Percentiles rank a stretch among this genome's conserved stretches.
Conservation (phyloP, 2,797 vertebrate genomes). For the Gallinago nigripennis region DNA sequence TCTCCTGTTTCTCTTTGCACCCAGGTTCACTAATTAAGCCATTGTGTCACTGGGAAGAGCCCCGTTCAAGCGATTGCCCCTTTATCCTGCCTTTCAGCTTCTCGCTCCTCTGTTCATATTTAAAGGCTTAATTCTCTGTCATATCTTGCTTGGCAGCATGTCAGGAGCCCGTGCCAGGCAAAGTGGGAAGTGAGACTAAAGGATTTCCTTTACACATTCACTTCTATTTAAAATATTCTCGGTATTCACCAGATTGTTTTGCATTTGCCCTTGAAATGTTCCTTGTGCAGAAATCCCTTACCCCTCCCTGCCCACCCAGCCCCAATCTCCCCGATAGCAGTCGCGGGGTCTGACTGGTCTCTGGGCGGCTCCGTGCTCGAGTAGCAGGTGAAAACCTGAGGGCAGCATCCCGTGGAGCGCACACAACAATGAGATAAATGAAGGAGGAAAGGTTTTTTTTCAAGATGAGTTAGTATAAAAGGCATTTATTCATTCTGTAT, state of each 20-base stretch:
- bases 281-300: not conserved
- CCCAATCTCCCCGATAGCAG: rapidly evolving
- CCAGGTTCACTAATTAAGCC: not conserved
- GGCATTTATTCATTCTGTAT: not conserved
- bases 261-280: not conserved
- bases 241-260: not conserved
- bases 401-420: not conserved
- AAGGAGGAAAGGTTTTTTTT: not conserved
- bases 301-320: not conserved
- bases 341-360: not conserved
- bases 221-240: not conserved
- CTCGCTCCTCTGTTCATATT: not conserved
- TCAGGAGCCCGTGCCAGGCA: constrained; percentile 42
- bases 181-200: constrained; percentile 29
- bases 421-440: not conserved
- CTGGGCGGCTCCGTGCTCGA: not conserved
- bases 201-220: constrained; percentile 32
- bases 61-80: not conserved
- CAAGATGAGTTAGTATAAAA: not conserved
- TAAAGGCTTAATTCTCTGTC: not conserved
- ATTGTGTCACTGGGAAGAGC: rapidly evolving
- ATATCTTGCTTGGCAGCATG: constrained; percentile 1
- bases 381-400: not conserved
- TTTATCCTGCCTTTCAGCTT: not conserved
- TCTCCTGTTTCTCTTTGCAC: not conserved